Percentiles rank a stretch among this genome's conserved stretches.
Conservation (phyloP, 1,140 invertebrate species). For the Bombus confusus region DNA sequence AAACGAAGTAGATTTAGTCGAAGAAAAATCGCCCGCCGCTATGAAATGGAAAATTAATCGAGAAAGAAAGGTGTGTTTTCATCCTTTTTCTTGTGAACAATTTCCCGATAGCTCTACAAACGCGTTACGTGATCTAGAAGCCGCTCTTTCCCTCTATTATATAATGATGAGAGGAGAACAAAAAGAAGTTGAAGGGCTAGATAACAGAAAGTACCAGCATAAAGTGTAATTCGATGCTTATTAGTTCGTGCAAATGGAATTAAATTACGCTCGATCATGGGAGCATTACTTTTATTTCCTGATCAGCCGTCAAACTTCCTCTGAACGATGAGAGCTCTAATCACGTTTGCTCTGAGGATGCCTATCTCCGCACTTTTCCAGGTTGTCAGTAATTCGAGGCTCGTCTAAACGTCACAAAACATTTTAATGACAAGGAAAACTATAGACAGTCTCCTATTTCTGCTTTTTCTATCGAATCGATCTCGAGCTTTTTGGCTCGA, state of each 20-base stretch:
- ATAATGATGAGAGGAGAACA: constrained; percentile 7
- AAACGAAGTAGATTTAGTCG: not conserved
- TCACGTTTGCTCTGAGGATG: constrained; percentile 8
- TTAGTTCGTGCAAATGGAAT: constrained; percentile 46
- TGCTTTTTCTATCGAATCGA: not conserved
- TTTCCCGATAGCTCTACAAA: not conserved
- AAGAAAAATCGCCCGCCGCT: not conserved
- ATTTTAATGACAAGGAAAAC: not conserved
- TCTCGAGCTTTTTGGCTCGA: too few relatives aligned
- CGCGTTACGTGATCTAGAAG: not conserved
- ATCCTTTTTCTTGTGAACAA: constrained; percentile 1
- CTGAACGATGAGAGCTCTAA: constrained; percentile 27
- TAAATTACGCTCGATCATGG: constrained; percentile 46
- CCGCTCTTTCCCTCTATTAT: constrained; percentile 10
- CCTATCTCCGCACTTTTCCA: not conserved
- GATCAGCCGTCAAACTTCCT: constrained; percentile 34
- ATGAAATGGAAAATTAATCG: not conserved
- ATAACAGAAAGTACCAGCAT: constrained; percentile 13
- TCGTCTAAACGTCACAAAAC: not conserved
- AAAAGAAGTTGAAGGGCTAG: not conserved
- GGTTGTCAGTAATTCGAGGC: not conserved
- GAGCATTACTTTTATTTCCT: constrained; percentile 28
- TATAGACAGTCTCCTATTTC: not conserved
- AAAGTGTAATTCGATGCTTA: constrained; percentile 44
- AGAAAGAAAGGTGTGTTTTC: not conserved